Conservation (phyloP, 2,888 invertebrate genomes). For the Lampropteryx suffumata region DNA sequence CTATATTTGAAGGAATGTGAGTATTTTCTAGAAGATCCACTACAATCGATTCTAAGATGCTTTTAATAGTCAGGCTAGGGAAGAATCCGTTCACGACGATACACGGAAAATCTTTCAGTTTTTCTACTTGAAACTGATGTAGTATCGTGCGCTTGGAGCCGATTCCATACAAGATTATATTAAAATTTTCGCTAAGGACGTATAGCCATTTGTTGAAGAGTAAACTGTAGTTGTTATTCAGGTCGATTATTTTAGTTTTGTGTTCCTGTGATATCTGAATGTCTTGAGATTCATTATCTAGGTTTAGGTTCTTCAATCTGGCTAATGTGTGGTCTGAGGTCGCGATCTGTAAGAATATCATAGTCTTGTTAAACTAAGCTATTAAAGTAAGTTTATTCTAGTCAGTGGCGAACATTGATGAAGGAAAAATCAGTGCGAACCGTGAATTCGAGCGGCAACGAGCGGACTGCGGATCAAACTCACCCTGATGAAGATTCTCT, state of each 20-base stretch:
- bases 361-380: too few relatives aligned
- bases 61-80: slow-evolving; percentile 93
- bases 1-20: slow-evolving; percentile 82
- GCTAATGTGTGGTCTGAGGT: slow-evolving; percentile 92
- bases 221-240: slow-evolving; percentile 81
- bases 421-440: too few relatives aligned
- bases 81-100: slow-evolving; percentile 96
- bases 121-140: slow-evolving; percentile 87
- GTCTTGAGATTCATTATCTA: slow-evolving; percentile 83
- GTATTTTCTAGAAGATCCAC: slow-evolving; percentile 86
- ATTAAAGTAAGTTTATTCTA: too few relatives aligned
- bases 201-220: slow-evolving; percentile 89
- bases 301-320: slow-evolving; percentile 87
- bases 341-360: slow-evolving; percentile 65
- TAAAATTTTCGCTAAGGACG: slow-evolving; percentile 91
- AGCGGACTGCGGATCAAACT: too few relatives aligned
- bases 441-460: too few relatives aligned
- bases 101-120: slow-evolving; percentile 80
- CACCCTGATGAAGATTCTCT: too few relatives aligned
- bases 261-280: slow-evolving; percentile 85
- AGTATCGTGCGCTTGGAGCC: slow-evolving; percentile 94
- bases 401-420: too few relatives aligned
- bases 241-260: slow-evolving; percentile 76
- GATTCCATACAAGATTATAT: slow-evolving; percentile 92
- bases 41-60: slow-evolving; percentile 89